Percentiles rank a stretch among this genome's conserved stretches.
Evolutionary conservation across 2,888 invertebrate genomes (phyloP).

Genomic region (Scaptomyza flava): DNA sequence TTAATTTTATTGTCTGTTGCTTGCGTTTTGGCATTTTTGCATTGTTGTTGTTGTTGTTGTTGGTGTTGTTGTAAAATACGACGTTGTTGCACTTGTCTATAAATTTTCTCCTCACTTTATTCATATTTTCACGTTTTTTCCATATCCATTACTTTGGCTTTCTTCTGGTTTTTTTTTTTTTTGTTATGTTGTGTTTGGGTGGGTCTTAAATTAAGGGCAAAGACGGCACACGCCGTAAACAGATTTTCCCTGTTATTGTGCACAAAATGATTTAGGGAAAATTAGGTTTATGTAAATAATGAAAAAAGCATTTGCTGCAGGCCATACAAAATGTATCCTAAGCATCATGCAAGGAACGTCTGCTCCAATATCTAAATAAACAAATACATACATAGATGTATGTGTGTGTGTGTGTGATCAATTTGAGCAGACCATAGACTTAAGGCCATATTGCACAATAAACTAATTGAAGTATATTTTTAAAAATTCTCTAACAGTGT

Average conservation of each 20-base stretch:
- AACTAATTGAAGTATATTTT: neutral
- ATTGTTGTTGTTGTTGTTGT: conserved; percentile 25
- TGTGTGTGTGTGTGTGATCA: conserved; percentile 33
- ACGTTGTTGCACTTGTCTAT: conserved; percentile 66
- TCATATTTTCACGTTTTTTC: conserved; percentile 31
- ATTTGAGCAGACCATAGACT: conserved; percentile 38
- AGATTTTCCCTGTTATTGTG: conserved; percentile 78
- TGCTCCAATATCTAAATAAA: conserved; percentile 16
- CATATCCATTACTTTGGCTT: conserved; percentile 29
- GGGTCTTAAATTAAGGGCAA: conserved; percentile 51
- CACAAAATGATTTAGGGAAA: conserved; percentile 84
- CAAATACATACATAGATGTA: neutral
- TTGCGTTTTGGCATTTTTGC: conserved; percentile 48
- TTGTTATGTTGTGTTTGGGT: conserved; percentile 19
- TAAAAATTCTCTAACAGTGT: neutral
- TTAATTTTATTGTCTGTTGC: conserved; percentile 75
- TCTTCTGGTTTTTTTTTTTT: conserved; percentile 24
- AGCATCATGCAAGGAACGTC: conserved; percentile 40
- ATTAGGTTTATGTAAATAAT: conserved; percentile 84
- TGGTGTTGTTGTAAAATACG: conserved; percentile 38
- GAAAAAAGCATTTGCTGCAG: conserved; percentile 66
- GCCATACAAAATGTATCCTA: conserved; percentile 47
- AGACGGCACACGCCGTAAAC: conserved; percentile 68
- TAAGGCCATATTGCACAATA: conserved; percentile 35
- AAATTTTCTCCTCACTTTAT: conserved; percentile 62